phyloP scores from a whole-genome alignment of 2,797 vertebrate genomes.

The Xenops minutus region DNA sequence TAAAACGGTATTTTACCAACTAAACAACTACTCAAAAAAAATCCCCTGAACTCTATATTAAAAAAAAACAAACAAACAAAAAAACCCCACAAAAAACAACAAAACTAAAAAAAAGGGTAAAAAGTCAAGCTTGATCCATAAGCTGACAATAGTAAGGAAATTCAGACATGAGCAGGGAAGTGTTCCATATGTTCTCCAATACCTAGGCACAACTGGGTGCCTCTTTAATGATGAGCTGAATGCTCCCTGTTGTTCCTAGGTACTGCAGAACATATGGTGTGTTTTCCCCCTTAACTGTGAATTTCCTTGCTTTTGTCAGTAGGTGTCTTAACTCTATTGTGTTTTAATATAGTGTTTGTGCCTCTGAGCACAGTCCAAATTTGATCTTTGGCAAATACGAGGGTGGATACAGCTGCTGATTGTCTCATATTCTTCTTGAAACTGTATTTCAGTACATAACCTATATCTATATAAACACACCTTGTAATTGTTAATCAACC shows the following conservation, averaged over 20 bases:
- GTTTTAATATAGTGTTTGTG: slow-evolving; percentile 72
- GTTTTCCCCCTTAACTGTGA: slow-evolving; percentile 73
- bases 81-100: not conserved
- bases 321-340: slow-evolving; percentile 76
- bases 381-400: slow-evolving; percentile 65
- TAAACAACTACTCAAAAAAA: not conserved
- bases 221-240: slow-evolving; percentile 82
- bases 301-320: slow-evolving; percentile 79
- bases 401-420: slow-evolving; percentile 66
- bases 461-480: slow-evolving; percentile 34
- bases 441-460: slow-evolving; percentile 54
- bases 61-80: too few species aligned
- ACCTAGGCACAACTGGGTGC: slow-evolving; percentile 81
- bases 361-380: slow-evolving; percentile 65
- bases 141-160: slow-evolving; percentile 69
- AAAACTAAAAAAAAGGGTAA: slow-evolving; percentile 6
- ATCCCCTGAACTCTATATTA: not conserved
- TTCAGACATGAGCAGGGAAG: slow-evolving; percentile 72
- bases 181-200: slow-evolving; percentile 80
- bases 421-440: slow-evolving; percentile 50
- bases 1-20: not conserved
- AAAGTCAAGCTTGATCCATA: slow-evolving; percentile 67
- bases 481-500: slow-evolving; percentile 73
- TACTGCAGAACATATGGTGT: slow-evolving; percentile 78
- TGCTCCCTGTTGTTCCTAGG: slow-evolving; percentile 78